These are phyloP conservation scores for Phodopus roborovskii DNA, from an alignment of 2,113 vertebrate genomes.

Conservation along the genomic window DNA sequence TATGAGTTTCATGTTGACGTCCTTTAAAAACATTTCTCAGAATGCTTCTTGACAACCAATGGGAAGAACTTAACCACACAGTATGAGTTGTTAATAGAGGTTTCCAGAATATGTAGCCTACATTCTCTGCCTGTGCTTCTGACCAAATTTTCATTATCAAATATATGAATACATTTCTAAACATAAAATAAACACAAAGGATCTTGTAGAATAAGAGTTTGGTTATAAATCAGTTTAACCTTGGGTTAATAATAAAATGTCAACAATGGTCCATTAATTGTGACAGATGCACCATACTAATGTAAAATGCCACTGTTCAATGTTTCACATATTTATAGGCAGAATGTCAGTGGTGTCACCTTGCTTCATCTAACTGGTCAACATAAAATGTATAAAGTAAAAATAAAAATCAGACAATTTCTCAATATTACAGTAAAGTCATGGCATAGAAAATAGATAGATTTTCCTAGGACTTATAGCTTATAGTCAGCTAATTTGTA, in stretches of 20 bases:
- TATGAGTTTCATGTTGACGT: neutral
- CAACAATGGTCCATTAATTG: neutral
- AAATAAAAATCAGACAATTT: neutral
- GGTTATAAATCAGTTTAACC: neutral
- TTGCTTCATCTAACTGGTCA: neutral
- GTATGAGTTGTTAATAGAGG: neutral
- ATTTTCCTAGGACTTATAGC: neutral
- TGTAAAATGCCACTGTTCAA: neutral
- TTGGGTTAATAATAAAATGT: slow-evolving; percentile 52
- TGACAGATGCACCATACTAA: neutral
- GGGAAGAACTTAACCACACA: neutral
- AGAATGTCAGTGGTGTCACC: neutral
- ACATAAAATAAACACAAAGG: neutral
- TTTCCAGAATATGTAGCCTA: neutral
- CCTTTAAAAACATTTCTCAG: neutral
- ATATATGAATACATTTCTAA: neutral
- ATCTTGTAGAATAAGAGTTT: neutral
- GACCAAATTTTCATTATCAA: neutral
- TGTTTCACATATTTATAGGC: neutral
- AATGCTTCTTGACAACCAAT: neutral
- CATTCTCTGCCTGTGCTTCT: neutral
- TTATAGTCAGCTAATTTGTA: slow-evolving; percentile 16
- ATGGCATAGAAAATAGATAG: neutral
- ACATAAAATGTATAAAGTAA: neutral
- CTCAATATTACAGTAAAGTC: neutral